Evolutionary conservation across 2,113 vertebrate species (phyloP).

Genomic region (Neomonachus schauinslandi): DNA sequence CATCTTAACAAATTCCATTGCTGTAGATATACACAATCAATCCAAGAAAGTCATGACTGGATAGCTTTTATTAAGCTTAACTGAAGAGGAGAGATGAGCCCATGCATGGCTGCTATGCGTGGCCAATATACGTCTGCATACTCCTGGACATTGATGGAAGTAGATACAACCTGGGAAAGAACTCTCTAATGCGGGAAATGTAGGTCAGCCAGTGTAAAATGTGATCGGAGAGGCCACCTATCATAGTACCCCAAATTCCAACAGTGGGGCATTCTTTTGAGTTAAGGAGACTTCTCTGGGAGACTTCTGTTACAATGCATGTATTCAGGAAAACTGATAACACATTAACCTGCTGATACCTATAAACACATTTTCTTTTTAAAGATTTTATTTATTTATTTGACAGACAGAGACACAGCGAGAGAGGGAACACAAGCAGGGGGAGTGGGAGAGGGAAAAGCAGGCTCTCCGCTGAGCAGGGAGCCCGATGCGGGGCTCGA

Average conservation of each 20-base stretch:
- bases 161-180: not conserved
- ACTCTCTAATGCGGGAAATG: not conserved
- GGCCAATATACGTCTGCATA: not conserved
- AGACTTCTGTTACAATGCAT: not conserved
- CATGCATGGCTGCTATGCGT: not conserved
- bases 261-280: not conserved
- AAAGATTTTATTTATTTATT: too few species aligned
- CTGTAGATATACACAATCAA: not conserved
- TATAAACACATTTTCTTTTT: not conserved
- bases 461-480: too few species aligned
- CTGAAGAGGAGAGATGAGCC: not conserved
- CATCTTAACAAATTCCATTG: not conserved
- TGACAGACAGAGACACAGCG: too few species aligned
- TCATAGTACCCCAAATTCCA: not conserved
- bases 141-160: not conserved
- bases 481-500: too few species aligned
- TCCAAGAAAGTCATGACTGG: not conserved
- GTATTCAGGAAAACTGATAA: not conserved
- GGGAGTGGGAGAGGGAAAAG: too few species aligned
- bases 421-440: too few species aligned
- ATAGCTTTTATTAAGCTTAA: not conserved
- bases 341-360: not conserved
- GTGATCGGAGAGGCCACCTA: not conserved
- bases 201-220: not conserved
- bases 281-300: not conserved